These are phyloP conservation scores for Dromococcyx pavoninus DNA, from an alignment of 2,797 vertebrate species.

Conservation along the genomic window DNA sequence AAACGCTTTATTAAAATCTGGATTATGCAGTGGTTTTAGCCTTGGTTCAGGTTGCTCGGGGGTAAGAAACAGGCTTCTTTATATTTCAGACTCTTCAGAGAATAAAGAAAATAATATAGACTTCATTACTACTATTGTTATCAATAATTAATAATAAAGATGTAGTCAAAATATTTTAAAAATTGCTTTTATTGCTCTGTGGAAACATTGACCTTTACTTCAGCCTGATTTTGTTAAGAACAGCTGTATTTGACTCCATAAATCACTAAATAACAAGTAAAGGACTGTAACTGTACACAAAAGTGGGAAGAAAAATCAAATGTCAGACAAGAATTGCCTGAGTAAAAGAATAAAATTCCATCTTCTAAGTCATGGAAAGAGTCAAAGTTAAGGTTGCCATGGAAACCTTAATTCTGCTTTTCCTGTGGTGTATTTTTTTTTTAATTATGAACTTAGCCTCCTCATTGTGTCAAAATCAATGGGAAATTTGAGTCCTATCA, in stretches of 20 bases:
- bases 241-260: background rate
- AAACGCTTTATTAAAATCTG: background rate
- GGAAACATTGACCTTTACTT: background rate
- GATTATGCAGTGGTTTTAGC: background rate
- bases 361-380: constrained; percentile 21
- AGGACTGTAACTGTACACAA: background rate
- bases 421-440: background rate
- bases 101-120: background rate
- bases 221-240: background rate
- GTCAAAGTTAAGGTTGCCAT: constrained; percentile 28
- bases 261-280: background rate
- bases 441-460: background rate
- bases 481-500: background rate
- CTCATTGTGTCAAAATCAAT: constrained; percentile 30
- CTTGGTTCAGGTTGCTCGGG: background rate
- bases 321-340: background rate
- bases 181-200: background rate
- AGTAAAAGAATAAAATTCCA: constrained; percentile 11
- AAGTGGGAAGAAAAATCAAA: constrained; percentile 36
- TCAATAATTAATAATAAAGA: background rate
- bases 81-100: background rate
- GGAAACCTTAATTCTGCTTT: constrained; percentile 42
- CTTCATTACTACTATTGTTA: background rate
- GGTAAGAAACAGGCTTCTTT: background rate
- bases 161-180: background rate